A percentile compares a stretch with the other conserved stretches of the same genome.
These are phyloP conservation scores for Pollenia griseotomentosa DNA, from an alignment of 2,888 invertebrate genomes.

Conservation along the genomic window DNA sequence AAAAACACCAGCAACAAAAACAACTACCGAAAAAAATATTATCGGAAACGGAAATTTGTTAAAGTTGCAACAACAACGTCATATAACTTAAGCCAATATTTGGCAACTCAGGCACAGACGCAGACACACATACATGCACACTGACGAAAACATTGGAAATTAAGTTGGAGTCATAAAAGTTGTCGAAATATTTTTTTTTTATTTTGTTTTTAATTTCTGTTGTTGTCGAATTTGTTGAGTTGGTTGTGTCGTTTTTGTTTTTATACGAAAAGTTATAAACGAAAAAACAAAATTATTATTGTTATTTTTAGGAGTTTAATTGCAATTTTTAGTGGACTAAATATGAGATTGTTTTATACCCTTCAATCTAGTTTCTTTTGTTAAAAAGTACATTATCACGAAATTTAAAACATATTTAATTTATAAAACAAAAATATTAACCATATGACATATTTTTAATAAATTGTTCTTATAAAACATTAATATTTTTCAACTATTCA, in stretches of 20 bases:
- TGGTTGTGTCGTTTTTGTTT: slow-evolving; percentile 18
- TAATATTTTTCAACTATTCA: no score
- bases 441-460: no score
- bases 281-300: slow-evolving; percentile 27
- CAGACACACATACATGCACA: not conserved
- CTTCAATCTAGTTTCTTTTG: no score
- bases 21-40: slow-evolving; percentile 41
- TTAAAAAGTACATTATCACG: no score
- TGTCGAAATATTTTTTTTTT: slow-evolving; percentile 34
- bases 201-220: slow-evolving; percentile 34
- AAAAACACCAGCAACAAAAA: slow-evolving; percentile 9
- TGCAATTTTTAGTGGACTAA: not conserved
- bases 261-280: slow-evolving; percentile 36
- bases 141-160: not conserved
- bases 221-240: slow-evolving; percentile 45
- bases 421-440: no score
- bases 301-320: slow-evolving; percentile 48
- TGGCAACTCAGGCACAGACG: slow-evolving; percentile 15
- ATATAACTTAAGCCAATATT: slow-evolving; percentile 66
- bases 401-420: no score
- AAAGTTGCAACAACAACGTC: slow-evolving; percentile 68
- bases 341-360: no score
- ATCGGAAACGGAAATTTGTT: slow-evolving; percentile 71
- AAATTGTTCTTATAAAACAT: no score
- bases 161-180: slow-evolving; percentile 43